Evolutionary conservation across 2,888 invertebrate species (phyloP), one percentile per base, ranked within the genome.

Genomic region (Dioctria linearis): DNA sequence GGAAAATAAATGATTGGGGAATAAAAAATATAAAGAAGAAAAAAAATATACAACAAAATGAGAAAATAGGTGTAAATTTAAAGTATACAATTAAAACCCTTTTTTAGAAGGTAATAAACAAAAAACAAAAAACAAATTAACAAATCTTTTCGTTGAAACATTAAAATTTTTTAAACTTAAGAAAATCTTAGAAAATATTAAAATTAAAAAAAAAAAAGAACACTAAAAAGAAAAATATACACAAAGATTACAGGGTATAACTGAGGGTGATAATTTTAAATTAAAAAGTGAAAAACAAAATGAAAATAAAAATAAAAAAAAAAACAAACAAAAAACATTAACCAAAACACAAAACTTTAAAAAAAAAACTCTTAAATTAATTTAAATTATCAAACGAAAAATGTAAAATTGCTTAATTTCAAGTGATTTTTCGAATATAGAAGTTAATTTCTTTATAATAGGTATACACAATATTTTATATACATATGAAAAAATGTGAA

Each of bases 241-340:
- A 49, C 51, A 75, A 80, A 75, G 71, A 75, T 80, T 80, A 80
- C 80, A 80, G 80, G 80, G 80, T 80, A 80, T 73, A 80, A 73
- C 51, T 49, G 73, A 66, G 73, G 65, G 80, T 80, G 80, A 80
- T 80, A 80, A 75, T 39, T 54, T 61, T 54, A 80, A 69, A 46
- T 59, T 57, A 59, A 59, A 63, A 73, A 71, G 51, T 59, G 59
- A 80, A 49, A 71, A 59, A 71, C 69, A 69, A 67, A n/a, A 67
- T 69, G 13, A n/a, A 69, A 71, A 54, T n/a, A 69, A 49, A 54
- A 69, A 79, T 57, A 63, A n/a, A 42, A 43, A 43, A 75, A 73
- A 57, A 54, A 5, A 54, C 8, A 54, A 54, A n/a, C 54, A 54
- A 54, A 54, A 54, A 54, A 46, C 46, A 46, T 25, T 25, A 25